Conservation (phyloP, 1,140 invertebrate genomes). For the Drosophila aff. region DNA sequence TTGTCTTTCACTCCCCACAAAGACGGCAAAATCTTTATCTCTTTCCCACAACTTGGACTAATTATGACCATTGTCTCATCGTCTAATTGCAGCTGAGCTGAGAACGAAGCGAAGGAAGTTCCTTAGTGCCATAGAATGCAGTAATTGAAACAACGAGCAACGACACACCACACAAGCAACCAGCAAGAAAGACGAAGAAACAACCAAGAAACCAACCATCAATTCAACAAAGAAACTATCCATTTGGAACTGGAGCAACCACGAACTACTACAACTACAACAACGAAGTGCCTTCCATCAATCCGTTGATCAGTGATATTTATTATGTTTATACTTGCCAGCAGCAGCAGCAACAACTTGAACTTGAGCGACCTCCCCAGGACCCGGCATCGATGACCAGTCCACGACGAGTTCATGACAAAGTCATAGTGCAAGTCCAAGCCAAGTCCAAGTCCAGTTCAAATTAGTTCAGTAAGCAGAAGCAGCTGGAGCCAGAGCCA, state of each 20-base stretch:
- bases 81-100: slow-evolving; percentile 44
- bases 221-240: slow-evolving; percentile 29
- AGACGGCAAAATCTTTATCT: background rate
- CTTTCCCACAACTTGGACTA: slow-evolving; percentile 21
- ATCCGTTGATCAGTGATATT: slow-evolving; percentile 72
- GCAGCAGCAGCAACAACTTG: slow-evolving; percentile 30
- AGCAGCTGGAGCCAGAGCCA: background rate
- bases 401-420: slow-evolving; percentile 22
- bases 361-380: slow-evolving; percentile 14
- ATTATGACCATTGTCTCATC: slow-evolving; percentile 32
- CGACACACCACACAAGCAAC: slow-evolving; percentile 9
- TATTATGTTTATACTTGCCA: slow-evolving; percentile 79
- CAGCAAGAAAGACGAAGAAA: slow-evolving; percentile 1
- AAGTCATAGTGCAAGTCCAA: slow-evolving; percentile 35
- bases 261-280: background rate
- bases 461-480: slow-evolving; percentile 55
- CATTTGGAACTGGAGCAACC: slow-evolving; percentile 30
- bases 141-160: slow-evolving; percentile 61
- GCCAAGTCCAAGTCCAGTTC: slow-evolving; percentile 48
- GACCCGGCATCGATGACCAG: slow-evolving; percentile 40
- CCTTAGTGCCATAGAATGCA: slow-evolving; percentile 81
- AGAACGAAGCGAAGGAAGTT: slow-evolving; percentile 62
- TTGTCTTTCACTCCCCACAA: background rate
- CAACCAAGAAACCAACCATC: slow-evolving; percentile 9
- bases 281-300: slow-evolving; percentile 71